Conservation (phyloP, 2,888 invertebrate species). For the Dicroscelio sp. region DNA sequence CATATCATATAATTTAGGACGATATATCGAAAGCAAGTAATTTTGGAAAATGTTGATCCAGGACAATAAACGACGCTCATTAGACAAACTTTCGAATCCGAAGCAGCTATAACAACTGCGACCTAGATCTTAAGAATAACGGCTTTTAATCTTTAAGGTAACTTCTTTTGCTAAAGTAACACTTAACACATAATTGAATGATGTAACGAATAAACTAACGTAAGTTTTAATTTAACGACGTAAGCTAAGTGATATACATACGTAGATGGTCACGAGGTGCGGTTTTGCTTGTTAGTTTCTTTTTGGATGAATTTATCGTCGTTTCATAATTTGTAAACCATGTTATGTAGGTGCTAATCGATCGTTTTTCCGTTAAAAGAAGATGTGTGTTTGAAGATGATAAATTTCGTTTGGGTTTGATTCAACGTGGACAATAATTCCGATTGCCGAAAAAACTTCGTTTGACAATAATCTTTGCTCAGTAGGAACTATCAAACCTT, state of each 20-base stretch:
- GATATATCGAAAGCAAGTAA: no score
- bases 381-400: no score
- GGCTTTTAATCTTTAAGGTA: conserved; percentile 61
- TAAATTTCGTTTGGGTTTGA: no score
- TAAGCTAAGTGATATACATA: conserved; percentile 23
- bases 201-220: conserved; percentile 8
- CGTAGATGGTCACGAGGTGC: background rate
- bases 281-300: background rate
- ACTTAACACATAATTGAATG: background rate
- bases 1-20: no score
- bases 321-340: no score
- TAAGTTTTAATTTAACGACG: conserved; percentile 51
- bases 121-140: conserved; percentile 40
- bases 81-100: no score
- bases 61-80: no score
- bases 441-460: conserved; percentile 9
- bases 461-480: conserved; percentile 66
- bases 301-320: no score
- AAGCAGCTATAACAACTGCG: no score
- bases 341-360: no score
- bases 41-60: no score
- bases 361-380: background rate
- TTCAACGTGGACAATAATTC: conserved; percentile 27
- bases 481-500: conserved; percentile 21
- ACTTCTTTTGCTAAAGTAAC: conserved; percentile 53